Percentiles rank a stretch among this genome's conserved stretches.
These are phyloP conservation scores for Globia sparganii DNA, from an alignment of 2,888 invertebrate species.

Conservation along the genomic window DNA sequence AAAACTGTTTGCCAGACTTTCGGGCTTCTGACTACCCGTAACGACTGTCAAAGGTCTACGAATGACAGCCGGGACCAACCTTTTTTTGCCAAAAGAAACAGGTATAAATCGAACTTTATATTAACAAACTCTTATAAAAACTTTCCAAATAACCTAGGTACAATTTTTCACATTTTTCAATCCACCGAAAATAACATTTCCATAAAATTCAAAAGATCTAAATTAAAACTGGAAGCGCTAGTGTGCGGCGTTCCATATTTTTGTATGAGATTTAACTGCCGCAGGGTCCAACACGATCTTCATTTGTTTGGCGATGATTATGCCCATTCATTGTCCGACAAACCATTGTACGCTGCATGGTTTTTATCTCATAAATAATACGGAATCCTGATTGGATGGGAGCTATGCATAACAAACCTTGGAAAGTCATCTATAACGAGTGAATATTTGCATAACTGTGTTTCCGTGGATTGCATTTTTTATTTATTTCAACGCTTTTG, in stretches of 20 bases:
- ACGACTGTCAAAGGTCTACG: too few relatives aligned
- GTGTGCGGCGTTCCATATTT: constrained; percentile 54
- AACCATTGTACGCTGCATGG: constrained; percentile 70
- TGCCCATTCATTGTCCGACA: constrained; percentile 74
- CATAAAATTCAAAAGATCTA: constrained; percentile 11
- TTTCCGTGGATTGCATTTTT: constrained; percentile 49
- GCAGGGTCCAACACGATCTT: constrained; percentile 71
- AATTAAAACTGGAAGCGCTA: constrained; percentile 47
- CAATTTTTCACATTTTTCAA: background rate
- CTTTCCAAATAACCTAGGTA: background rate
- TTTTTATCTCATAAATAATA: constrained; percentile 69
- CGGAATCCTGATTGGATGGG: constrained; percentile 65
- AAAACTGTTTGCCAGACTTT: too few relatives aligned
- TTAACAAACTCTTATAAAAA: background rate
- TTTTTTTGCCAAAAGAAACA: too few relatives aligned
- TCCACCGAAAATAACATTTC: constrained; percentile 1
- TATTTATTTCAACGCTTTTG: constrained; percentile 40
- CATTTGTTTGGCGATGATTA: constrained; percentile 80
- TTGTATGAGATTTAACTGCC: constrained; percentile 67
- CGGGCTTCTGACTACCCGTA: too few relatives aligned
- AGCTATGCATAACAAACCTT: constrained; percentile 64
- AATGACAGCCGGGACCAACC: too few relatives aligned
- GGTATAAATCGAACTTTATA: background rate
- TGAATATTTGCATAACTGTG: constrained; percentile 59
- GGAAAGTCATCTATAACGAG: constrained; percentile 60